Evolutionary conservation across 2,888 invertebrate species (phyloP), one percentile per base, ranked within the genome.

Genomic region (Nezara viridula): DNA sequence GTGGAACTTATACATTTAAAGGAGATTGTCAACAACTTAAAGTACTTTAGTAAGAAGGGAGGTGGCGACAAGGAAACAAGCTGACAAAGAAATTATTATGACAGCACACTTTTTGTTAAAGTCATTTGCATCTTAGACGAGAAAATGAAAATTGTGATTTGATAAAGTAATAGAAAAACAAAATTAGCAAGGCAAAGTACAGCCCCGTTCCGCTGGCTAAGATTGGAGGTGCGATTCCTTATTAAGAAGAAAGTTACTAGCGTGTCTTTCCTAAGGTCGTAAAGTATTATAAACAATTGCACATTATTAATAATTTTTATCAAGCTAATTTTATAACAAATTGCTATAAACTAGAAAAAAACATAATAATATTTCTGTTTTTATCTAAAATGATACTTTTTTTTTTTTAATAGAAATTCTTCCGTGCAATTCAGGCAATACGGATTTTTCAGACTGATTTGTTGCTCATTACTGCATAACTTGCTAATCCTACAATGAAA

Each of bases 141-240:
- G 66, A 73, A 73, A 73, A 73, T 73, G 66, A 73, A 73, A 73
- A 73, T 73, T 32, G 66, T 32, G 66, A 32, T 73, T 73, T 73
- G 66, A 73, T 73, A 73, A 73, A 73, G 66, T 73, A 73, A 73
- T 73, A 73, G 66, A 73, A 73, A 60, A 73, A 73, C 66, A 73
- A 73, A 73, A 73, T 73, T 73, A 73, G 66, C 66, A 73, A 73
- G 66, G 66, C 66, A 73, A 73, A 73, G 19, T 37, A 73, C 66
- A 73, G 6, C 37, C 9, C 21, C 21, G 19, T 4, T 27, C 21
- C 14, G 1, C 32, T 37, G 0, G 6, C 66, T 73, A 37, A 73
- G 32, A 73, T 32, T 73, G 19, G 37, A 73, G 37, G 66, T 37
- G 37, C 66, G 32, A 73, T 73, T 73, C 37, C 37, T 73, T 37